phyloP scores from a whole-genome alignment of 2,888 invertebrate genomes.

The Lathronympha strigana region DNA sequence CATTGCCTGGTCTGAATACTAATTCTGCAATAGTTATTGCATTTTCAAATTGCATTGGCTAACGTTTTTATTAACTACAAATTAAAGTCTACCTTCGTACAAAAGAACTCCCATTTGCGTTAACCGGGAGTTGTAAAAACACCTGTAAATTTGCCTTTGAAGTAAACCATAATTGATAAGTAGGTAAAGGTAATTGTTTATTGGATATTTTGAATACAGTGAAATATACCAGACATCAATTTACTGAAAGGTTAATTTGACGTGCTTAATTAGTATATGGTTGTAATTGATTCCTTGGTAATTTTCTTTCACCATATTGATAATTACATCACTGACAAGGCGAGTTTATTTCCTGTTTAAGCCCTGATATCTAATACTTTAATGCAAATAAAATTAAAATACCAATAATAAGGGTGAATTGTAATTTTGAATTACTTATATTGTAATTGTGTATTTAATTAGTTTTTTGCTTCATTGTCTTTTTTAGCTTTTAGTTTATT shows the following conservation, averaged over 20 bases:
- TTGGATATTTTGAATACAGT: conserved; percentile 34
- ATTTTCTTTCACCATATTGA: neutral
- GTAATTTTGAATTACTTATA: no score
- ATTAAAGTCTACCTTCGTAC: conserved; percentile 10
- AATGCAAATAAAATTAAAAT: neutral
- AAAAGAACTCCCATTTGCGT: neutral
- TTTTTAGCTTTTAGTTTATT: no score
- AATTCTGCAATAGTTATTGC: conserved; percentile 23
- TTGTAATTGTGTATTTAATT: no score
- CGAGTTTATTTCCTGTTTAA: neutral
- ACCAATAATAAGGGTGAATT: no score
- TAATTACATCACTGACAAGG: neutral
- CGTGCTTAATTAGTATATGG: conserved; percentile 22
- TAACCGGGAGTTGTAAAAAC: conserved; percentile 15
- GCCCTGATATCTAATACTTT: neutral
- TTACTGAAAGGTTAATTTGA: conserved; percentile 32
- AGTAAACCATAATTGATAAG: conserved; percentile 34
- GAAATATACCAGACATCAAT: conserved; percentile 31
- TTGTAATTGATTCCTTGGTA: conserved; percentile 30
- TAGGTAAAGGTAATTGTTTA: conserved; percentile 37
- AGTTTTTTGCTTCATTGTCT: no score
- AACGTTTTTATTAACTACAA: neutral
- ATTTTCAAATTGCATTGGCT: neutral
- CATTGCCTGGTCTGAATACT: conserved; percentile 31
- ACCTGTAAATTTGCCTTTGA: conserved; percentile 34